Conservation (phyloP, 1,140 invertebrate genomes). For the Macrosteles quadrilineatus region DNA sequence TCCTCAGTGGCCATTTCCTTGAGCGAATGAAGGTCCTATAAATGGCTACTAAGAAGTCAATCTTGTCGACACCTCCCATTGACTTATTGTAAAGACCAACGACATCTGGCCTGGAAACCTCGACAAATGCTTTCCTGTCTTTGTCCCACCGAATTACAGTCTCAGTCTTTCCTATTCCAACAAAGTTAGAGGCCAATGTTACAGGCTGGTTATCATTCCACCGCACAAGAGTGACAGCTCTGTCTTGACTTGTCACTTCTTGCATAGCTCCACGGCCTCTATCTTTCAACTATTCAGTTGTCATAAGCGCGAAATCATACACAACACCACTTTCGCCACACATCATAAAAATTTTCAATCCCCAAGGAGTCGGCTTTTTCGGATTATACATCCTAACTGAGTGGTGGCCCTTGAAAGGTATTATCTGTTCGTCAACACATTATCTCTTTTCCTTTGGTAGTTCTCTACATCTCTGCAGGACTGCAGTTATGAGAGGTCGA, state of each 20-base stretch:
- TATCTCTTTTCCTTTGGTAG: constrained; percentile 36
- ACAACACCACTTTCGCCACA: constrained; percentile 40
- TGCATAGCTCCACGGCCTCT: not conserved
- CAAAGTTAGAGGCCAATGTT: constrained; percentile 26
- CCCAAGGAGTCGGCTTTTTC: constrained; percentile 32
- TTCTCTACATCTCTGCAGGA: constrained; percentile 16
- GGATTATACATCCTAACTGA: constrained; percentile 36
- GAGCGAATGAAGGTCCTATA: constrained; percentile 36
- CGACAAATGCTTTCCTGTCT: constrained; percentile 44
- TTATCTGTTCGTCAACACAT: constrained; percentile 44
- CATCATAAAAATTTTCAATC: constrained; percentile 42
- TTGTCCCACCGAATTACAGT: constrained; percentile 43
- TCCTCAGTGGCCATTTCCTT: constrained; percentile 33
- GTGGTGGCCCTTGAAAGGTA: constrained; percentile 41
- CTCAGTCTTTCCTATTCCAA: constrained; percentile 26
- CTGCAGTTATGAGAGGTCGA: constrained; percentile 17
- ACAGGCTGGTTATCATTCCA: constrained; percentile 35
- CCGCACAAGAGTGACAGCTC: constrained; percentile 22
- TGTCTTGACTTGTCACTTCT: not conserved
- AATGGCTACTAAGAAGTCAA: constrained; percentile 40
- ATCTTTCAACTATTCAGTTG: not conserved
- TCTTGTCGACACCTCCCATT: constrained; percentile 50
- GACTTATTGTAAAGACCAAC: constrained; percentile 47
- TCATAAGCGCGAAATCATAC: constrained; percentile 39
- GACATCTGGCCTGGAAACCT: constrained; percentile 44